Evolutionary conservation across 2,113 vertebrate genomes (phyloP).

Genomic region (Anguilla japonica): DNA sequence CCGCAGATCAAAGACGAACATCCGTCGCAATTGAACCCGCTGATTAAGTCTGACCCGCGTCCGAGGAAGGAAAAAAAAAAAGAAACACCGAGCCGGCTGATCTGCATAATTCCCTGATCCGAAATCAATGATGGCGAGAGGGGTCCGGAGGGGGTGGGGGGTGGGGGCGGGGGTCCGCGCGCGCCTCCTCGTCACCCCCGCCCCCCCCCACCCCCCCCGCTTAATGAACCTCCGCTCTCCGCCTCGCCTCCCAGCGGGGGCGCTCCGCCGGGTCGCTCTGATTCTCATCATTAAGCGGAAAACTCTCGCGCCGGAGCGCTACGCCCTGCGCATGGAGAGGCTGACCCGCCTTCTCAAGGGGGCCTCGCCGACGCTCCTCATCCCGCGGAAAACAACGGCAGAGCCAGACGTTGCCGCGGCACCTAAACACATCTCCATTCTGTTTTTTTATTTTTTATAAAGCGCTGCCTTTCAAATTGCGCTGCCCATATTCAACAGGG

Average conservation of each 20-base stretch:
- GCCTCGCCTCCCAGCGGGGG: not conserved
- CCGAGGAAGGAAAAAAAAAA: not conserved
- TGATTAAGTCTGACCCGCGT: not conserved
- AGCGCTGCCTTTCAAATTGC: not conserved
- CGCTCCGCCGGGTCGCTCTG: not conserved
- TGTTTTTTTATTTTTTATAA: not conserved
- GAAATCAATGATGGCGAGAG: not conserved
- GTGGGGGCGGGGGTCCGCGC: not conserved
- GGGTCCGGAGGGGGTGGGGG: too few species aligned
- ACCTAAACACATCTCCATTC: not conserved
- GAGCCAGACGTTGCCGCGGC: not conserved
- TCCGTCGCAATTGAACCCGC: not conserved
- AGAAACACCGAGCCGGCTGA: not conserved
- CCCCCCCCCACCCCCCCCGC: not conserved
- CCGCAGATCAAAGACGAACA: not conserved
- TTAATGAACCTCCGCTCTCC: not conserved
- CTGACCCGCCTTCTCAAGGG: not conserved
- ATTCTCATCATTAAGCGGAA: not conserved
- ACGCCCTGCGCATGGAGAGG: not conserved
- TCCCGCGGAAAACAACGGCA: not conserved
- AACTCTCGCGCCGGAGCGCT: not conserved
- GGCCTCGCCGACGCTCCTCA: not conserved
- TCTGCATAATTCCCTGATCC: not conserved
- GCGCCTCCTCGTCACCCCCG: not conserved
- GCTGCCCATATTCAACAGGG: not conserved